Base-by-base conservation (phyloP, 2,888 invertebrate genomes). In the Hirtodrosophila histrioides region DNA sequence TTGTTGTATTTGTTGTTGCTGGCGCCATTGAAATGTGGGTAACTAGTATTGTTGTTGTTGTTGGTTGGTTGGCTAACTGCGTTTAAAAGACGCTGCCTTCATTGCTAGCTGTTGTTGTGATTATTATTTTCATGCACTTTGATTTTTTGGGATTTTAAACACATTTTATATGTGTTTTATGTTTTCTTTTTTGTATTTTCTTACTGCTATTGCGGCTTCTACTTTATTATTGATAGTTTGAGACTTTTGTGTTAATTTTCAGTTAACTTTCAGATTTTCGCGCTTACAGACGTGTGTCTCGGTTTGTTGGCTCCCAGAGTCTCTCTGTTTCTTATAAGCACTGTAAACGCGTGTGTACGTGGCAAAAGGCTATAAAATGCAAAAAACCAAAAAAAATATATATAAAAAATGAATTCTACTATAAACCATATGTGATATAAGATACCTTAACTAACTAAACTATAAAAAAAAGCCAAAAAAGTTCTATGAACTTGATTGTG, bases 231-330 rank as follows among this genome's bases (percentile, higher is more conserved):
- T 88, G 79, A 86, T 87, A 77, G 79, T 69, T 81, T 83, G 35
- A 75, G 75, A 76, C 69, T 73, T 82, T 84, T 68, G 74, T 64
- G 77, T 86, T 79, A 80, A 84, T 82, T 82, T 87, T 90, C 87
- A 90, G 90, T 90, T 89, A 90, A 90, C 90, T 90, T 90, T 90
- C 88, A 76, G 90, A 90, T 90, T 89, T 90, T 88, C 89, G 89
- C 89, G 89, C 80, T 89, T 69, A 66, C 87, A 89, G 90, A 90
- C 90, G 90, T 88, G 86, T 74, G 76, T 71, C 63, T 67, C 69
- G 67, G 37, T 66, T 67, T 64, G 69, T 56, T 68, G 62, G 44
- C 44, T 66, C 40, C 51, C 37, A 39, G 29, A 51, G 33, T 55
- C 37, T 71, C 50, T 45, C 35, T 31, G 5, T 9, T 27, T 27